Evolutionary conservation across 2,113 vertebrate genomes (phyloP).

Genomic region (Mustela nigripes): DNA sequence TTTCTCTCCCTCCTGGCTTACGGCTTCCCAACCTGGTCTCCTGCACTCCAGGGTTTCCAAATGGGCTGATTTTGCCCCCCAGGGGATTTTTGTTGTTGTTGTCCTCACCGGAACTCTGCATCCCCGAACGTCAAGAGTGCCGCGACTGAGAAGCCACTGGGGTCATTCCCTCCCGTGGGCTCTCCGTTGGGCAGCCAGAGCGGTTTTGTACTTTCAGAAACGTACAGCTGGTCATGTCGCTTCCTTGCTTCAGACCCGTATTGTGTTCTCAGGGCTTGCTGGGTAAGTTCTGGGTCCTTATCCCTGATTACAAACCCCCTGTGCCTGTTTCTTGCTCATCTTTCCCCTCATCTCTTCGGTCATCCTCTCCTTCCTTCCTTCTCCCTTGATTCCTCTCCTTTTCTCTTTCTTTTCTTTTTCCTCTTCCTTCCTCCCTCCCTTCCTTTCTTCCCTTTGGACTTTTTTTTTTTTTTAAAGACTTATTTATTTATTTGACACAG

Average conservation of each 20-base stretch:
- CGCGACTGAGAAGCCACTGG: background rate
- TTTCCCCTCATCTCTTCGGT: background rate
- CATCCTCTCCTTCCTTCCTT: too few relatives aligned
- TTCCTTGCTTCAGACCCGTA: background rate
- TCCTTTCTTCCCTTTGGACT: background rate
- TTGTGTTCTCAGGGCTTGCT: background rate
- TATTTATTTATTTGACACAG: too few relatives aligned
- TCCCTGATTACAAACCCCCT: background rate
- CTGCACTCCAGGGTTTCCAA: background rate
- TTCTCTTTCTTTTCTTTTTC: too few relatives aligned
- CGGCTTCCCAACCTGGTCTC: background rate
- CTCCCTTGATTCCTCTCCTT: background rate
- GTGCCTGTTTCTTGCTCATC: rapidly evolving
- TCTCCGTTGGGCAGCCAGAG: background rate
- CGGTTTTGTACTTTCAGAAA: background rate
- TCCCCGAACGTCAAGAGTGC: background rate
- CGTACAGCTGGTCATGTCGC: background rate
- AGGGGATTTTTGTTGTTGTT: background rate
- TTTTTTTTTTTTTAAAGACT: too few relatives aligned
- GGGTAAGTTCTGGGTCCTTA: background rate
- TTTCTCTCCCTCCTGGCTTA: background rate
- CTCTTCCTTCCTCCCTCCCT: background rate
- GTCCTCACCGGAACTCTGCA: background rate
- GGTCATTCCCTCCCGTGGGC: background rate
- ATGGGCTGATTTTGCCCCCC: background rate